These are phyloP conservation scores for Anomalospiza imberbis DNA, from an alignment of 2,797 vertebrate species.

Conservation along the genomic window DNA sequence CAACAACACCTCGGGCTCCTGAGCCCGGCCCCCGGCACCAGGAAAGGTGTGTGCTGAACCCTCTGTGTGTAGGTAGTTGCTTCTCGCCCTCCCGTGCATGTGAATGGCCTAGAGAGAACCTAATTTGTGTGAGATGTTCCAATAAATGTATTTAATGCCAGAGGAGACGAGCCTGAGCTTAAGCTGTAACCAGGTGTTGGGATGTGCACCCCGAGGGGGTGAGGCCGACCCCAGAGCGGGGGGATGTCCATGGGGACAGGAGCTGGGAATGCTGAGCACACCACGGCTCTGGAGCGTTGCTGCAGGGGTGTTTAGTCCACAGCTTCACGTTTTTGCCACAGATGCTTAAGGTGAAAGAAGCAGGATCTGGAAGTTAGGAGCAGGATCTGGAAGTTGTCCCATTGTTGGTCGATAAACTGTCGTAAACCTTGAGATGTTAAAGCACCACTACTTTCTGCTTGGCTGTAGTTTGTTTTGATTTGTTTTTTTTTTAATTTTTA, in stretches of 20 bases:
- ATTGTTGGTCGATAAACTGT: neutral
- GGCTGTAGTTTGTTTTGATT: neutral
- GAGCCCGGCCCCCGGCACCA: slow-evolving; percentile 49
- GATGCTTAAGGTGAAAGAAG: neutral
- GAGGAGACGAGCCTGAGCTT: neutral
- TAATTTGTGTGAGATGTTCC: slow-evolving; percentile 80
- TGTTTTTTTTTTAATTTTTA: neutral
- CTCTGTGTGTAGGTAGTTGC: slow-evolving; percentile 42
- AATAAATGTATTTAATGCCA: slow-evolving; percentile 75
- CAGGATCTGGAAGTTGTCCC: neutral
- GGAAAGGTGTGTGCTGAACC: too few species aligned
- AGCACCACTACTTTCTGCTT: neutral
- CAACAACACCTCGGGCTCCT: slow-evolving; percentile 89
- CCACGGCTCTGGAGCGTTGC: fast-evolving
- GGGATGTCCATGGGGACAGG: fast-evolving
- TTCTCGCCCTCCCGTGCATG: slow-evolving; percentile 70
- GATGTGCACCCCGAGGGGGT: neutral
- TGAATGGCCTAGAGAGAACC: slow-evolving; percentile 80
- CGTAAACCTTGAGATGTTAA: neutral
- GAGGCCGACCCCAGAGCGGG: neutral
- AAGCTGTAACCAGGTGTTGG: neutral
- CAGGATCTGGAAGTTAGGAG: neutral
- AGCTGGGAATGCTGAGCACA: neutral
- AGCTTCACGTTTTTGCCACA: neutral
- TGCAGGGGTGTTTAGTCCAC: neutral